Percentiles rank a stretch among this genome's conserved stretches.
Evolutionary conservation across 2,888 invertebrate species (phyloP).

Genomic region (Epinotia demarniana): DNA sequence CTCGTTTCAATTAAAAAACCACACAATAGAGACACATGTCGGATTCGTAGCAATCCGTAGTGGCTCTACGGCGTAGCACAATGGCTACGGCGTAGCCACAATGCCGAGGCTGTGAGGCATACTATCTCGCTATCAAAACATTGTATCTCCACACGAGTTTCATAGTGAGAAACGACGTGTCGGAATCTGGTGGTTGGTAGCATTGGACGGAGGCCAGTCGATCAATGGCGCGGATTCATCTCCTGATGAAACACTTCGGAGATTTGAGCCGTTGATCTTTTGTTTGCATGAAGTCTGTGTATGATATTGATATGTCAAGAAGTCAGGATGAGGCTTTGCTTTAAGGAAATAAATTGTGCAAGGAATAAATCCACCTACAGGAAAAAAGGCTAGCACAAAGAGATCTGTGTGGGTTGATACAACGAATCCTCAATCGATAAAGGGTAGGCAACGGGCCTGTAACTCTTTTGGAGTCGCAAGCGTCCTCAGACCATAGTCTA

Average conservation of each 20-base stretch:
- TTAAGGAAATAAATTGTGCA: background rate
- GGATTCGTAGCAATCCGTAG: slow-evolving; percentile 54
- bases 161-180: slow-evolving; percentile 30
- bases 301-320: background rate
- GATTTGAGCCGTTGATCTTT: slow-evolving; percentile 29
- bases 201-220: slow-evolving; percentile 55
- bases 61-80: slow-evolving; percentile 63
- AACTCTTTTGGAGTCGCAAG: too few relatives aligned
- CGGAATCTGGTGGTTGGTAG: background rate
- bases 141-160: slow-evolving; percentile 18
- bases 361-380: too few relatives aligned
- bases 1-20: slow-evolving; percentile 42
- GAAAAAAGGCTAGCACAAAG: too few relatives aligned
- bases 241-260: slow-evolving; percentile 39
- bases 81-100: slow-evolving; percentile 51
- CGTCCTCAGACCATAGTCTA: too few relatives aligned
- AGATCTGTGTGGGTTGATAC: too few relatives aligned
- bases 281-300: slow-evolving; percentile 7
- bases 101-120: slow-evolving; percentile 22
- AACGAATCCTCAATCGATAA: too few relatives aligned
- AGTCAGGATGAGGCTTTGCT: background rate
- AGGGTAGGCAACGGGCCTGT: too few relatives aligned
- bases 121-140: background rate
- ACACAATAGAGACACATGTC: slow-evolving; percentile 53
- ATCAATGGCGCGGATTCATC: slow-evolving; percentile 49